phyloP scores from a whole-genome alignment of 2,113 vertebrate species.

The Delphinus delphis region DNA sequence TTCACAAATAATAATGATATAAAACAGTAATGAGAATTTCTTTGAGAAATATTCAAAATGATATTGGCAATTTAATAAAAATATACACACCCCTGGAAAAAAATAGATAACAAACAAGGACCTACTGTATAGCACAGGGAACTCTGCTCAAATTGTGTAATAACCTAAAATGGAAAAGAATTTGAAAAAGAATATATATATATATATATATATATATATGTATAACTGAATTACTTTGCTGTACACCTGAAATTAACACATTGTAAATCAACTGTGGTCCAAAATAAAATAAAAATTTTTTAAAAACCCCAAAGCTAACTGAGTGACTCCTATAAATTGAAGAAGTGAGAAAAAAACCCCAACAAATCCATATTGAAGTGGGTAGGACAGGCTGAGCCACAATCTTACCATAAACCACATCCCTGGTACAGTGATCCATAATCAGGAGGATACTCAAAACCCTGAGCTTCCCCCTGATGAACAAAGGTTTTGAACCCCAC shows the following conservation, averaged over 20 bases:
- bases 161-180: not conserved
- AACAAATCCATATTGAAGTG: not conserved
- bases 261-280: not conserved
- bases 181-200: not conserved
- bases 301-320: not conserved
- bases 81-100: not conserved
- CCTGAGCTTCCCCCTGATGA: not conserved
- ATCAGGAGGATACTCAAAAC: not conserved
- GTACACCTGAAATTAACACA: not conserved
- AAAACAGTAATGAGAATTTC: not conserved
- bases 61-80: conserved; percentile 14
- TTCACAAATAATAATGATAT: not conserved
- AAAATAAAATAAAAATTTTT: not conserved
- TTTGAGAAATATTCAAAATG: not conserved
- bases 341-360: not conserved
- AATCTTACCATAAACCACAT: not conserved
- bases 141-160: not conserved
- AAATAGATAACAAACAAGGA: not conserved
- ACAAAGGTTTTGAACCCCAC: not conserved
- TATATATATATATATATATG: not conserved
- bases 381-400: not conserved
- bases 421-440: too few relatives aligned
- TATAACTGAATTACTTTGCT: not conserved
- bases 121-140: not conserved
- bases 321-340: not conserved